phyloP scores from a whole-genome alignment of 1,140 invertebrate genomes.

The Yoshiicerus persimilis region DNA sequence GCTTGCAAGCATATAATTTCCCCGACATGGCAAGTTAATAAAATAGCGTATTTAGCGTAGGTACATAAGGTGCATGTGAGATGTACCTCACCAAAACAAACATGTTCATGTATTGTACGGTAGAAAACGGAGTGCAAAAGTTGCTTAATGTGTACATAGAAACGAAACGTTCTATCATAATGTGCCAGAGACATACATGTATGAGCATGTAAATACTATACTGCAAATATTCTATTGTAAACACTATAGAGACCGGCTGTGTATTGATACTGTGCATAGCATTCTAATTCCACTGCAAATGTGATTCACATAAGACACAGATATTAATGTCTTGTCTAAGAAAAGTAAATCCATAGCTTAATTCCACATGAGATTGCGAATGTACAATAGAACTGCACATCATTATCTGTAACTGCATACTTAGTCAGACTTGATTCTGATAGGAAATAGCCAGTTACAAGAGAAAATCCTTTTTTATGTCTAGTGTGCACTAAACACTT shows the following conservation, averaged over 20 bases:
- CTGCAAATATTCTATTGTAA: neutral
- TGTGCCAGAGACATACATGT: neutral
- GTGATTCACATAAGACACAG: neutral
- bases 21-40: too few species aligned
- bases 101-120: neutral
- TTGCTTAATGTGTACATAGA: neutral
- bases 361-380: neutral
- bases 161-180: too few species aligned
- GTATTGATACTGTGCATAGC: too few species aligned
- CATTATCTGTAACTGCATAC: neutral
- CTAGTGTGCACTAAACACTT: neutral
- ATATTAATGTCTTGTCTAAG: neutral
- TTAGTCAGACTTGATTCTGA: neutral
- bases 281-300: neutral
- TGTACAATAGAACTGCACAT: neutral
- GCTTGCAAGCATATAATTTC: neutral
- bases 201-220: neutral
- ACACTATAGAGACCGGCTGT: neutral
- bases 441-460: neutral
- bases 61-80: neutral
- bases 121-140: too few species aligned
- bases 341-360: neutral
- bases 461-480: slow-evolving; percentile 15
- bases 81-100: neutral
- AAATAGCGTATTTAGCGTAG: too few species aligned